Base-by-base conservation (phyloP, 2,113 vertebrate species). In the Corythoichthys haematopterus region DNA sequence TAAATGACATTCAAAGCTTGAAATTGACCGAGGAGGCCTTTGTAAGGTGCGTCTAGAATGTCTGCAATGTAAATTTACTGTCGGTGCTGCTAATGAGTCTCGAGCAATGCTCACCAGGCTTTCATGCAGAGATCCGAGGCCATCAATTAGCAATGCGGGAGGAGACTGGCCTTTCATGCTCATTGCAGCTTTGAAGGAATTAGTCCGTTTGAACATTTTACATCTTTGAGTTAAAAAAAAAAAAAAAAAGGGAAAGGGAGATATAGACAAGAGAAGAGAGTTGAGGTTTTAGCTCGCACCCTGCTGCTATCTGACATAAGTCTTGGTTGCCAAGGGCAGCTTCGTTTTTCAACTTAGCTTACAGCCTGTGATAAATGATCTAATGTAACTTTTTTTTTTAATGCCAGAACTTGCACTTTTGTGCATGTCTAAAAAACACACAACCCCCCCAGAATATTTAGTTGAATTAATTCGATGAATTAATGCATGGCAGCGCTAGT, bases 71-170 rank as follows among this genome's bases (percentile, higher is more conserved):
- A 78, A 84, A 74, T 85, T 84, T 86, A 80, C 67, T 52, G 69
- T 68, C 69, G 81, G 78, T 79, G 68, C 61, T n/a, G 36, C 60
- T 87, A 87, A 88, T 82, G 83, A 88, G 58, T 79, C 75, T 78
- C 50, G 11, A 74, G 75, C 65, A 45, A 70, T 67, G 64, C 77
- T 75, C 75, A 53, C 78, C 68, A 28, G 51, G 81, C 68, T 74
- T 80, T 84, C 83, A 81, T 60, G 75, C 81, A 75, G 69, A 58
- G 50, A 73, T 74, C 73, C 65, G 57, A 77, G 76, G 60, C 70
- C 81, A 87, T 85, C 84, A 86, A 84, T 88, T 87, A 85, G 70
- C 68, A 84, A 90, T 74, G 84, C 79, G 67, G 80, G 81, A 4
- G 69, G 76, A 79, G 76, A 81, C 68, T 20, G 43, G 46, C 52